Conservation (phyloP, 2,113 vertebrate genomes). For the Ceyx margarethae region DNA sequence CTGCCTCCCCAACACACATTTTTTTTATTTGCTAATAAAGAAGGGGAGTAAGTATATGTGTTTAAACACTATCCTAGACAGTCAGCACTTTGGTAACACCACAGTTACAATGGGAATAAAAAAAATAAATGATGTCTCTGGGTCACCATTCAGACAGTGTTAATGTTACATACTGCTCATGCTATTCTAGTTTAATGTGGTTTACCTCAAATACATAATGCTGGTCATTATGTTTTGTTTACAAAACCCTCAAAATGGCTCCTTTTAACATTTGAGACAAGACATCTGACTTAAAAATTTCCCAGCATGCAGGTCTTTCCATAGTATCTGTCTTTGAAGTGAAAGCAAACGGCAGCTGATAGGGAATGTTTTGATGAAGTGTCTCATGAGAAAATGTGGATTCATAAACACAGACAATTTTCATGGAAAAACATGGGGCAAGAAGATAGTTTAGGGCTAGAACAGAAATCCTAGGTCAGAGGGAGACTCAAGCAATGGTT, state of each 20-base stretch:
- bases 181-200: conserved; percentile 2
- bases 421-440: not conserved
- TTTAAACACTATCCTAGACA: not conserved
- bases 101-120: not conserved
- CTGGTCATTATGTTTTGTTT: not conserved
- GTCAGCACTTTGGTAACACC: not conserved
- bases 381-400: conserved; percentile 41
- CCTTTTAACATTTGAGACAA: not conserved
- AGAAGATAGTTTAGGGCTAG: not conserved
- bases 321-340: conserved; percentile 27
- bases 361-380: conserved; percentile 8
- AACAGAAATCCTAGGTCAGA: not conserved
- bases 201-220: not conserved
- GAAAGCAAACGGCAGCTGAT: conserved; percentile 8
- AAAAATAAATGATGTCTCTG: not conserved
- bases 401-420: conserved; percentile 4
- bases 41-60: not conserved
- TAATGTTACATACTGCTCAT: not conserved
- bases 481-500: not conserved
- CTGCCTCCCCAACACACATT: no score
- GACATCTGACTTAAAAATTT: conserved; percentile 39
- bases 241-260: not conserved
- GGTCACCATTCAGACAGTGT: not conserved
- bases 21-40: not conserved
- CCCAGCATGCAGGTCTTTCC: conserved; percentile 6